Percentiles rank a stretch among this genome's conserved stretches.
phyloP scores from a whole-genome alignment of 2,888 invertebrate genomes.

The Hedychridium roseum region DNA sequence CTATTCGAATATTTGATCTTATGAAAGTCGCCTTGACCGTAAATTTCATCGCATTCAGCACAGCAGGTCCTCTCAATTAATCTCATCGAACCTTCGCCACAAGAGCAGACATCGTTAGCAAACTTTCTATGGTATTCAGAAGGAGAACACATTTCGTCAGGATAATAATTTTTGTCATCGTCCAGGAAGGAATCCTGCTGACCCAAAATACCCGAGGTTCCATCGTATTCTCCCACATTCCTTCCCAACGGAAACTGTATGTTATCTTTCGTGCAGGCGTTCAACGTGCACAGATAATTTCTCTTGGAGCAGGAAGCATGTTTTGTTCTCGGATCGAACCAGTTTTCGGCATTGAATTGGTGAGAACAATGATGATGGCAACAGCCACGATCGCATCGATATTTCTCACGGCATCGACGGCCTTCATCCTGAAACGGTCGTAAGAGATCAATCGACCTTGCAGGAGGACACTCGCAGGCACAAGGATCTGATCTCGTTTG shows the following conservation, averaged over 20 bases:
- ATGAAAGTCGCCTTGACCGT: slow-evolving; percentile 16
- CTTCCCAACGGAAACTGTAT: slow-evolving; percentile 10
- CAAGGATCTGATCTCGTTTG: no score
- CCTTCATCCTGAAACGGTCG: slow-evolving; percentile 12
- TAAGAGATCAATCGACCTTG: slow-evolving; percentile 20
- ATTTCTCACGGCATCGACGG: slow-evolving; percentile 5
- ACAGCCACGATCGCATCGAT: slow-evolving; percentile 8
- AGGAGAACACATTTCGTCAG: no score
- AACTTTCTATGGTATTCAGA: no score
- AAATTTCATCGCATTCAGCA: slow-evolving; percentile 14
- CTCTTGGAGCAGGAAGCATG: no score
- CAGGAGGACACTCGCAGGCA: slow-evolving; percentile 9
- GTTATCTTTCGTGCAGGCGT: slow-evolving; percentile 19
- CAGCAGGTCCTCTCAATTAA: slow-evolving; percentile 12
- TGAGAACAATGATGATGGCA: slow-evolving; percentile 15
- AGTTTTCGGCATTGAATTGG: not conserved
- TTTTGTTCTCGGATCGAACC: no score
- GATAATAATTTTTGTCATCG: no score
- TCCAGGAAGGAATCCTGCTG: no score
- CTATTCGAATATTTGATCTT: slow-evolving; percentile 23
- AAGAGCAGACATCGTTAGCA: slow-evolving; percentile 5
- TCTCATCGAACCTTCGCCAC: slow-evolving; percentile 12
- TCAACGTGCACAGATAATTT: slow-evolving; percentile 5
- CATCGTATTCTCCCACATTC: slow-evolving; percentile 10
- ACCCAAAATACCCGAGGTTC: slow-evolving; percentile 7